These are phyloP conservation scores for Mactromeris polynyma DNA, from an alignment of 2,888 invertebrate genomes.

Conservation along the genomic window DNA sequence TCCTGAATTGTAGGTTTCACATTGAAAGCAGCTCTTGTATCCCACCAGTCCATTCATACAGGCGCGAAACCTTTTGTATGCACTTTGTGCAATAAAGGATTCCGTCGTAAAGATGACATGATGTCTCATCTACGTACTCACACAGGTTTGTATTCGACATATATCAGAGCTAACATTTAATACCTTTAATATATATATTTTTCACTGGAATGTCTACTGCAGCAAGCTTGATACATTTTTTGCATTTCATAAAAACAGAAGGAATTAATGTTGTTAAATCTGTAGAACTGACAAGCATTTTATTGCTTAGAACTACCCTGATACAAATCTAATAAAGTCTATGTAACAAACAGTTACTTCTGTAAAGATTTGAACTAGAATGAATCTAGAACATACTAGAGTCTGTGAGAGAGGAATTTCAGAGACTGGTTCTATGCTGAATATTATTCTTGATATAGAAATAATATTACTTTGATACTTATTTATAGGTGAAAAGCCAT, in stretches of 20 bases:
- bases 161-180: not conserved
- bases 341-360: no score
- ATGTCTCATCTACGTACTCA: conserved; percentile 66
- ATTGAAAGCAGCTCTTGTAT: conserved; percentile 67
- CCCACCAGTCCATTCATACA: conserved; percentile 72
- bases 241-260: no score
- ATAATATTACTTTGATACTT: not conserved
- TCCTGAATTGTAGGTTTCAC: conserved; percentile 57
- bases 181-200: not conserved
- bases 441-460: not conserved
- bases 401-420: no score
- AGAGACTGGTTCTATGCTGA: no score
- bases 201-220: not conserved
- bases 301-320: no score
- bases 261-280: no score
- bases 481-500: conserved; percentile 61
- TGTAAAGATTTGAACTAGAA: no score
- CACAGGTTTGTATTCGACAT: conserved; percentile 44
- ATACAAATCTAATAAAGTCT: no score
- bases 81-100: conserved; percentile 68
- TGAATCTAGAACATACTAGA: no score
- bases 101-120: conserved; percentile 75
- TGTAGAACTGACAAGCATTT: no score
- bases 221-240: not conserved
- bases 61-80: conserved; percentile 73